Conservation (phyloP, 2,888 invertebrate genomes). For the Catonia carolina region DNA sequence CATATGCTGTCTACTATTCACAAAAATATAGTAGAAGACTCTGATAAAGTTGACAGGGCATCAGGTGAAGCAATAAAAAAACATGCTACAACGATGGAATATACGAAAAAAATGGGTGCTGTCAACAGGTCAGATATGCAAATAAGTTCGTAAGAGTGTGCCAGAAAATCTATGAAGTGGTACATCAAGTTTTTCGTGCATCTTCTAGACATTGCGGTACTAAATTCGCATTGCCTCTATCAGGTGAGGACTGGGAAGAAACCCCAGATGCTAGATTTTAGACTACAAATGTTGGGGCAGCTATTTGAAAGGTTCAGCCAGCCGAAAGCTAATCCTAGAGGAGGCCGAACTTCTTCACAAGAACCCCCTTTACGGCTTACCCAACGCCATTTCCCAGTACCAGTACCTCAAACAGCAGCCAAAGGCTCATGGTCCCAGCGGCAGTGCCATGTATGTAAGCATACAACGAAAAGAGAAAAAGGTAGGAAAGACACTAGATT, state of each 20-base stretch:
- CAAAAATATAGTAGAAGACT: constrained; percentile 7
- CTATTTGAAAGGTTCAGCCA: constrained; percentile 8
- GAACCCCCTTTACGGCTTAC: constrained; percentile 9
- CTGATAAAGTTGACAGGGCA: constrained; percentile 10
- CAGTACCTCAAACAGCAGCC: constrained; percentile 6
- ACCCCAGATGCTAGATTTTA: constrained; percentile 14
- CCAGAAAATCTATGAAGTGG: constrained; percentile 11
- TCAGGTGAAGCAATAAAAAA: constrained; percentile 14
- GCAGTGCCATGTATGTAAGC: neutral
- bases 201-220: constrained; percentile 9
- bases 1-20: constrained; percentile 23
- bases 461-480: neutral
- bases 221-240: constrained; percentile 10
- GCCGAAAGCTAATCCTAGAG: constrained; percentile 1
- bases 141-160: constrained; percentile 2
- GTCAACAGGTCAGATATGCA: constrained; percentile 13
- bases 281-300: constrained; percentile 5
- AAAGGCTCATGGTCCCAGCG: constrained; percentile 5
- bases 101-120: constrained; percentile 17
- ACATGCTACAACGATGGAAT: constrained; percentile 2
- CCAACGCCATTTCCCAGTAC: constrained; percentile 13
- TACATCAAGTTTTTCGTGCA: constrained; percentile 8
- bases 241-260: constrained; percentile 13
- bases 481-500: neutral
- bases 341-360: constrained; percentile 8